Base-by-base conservation (phyloP, 2,888 invertebrate species). In the Drosophila colorata region DNA sequence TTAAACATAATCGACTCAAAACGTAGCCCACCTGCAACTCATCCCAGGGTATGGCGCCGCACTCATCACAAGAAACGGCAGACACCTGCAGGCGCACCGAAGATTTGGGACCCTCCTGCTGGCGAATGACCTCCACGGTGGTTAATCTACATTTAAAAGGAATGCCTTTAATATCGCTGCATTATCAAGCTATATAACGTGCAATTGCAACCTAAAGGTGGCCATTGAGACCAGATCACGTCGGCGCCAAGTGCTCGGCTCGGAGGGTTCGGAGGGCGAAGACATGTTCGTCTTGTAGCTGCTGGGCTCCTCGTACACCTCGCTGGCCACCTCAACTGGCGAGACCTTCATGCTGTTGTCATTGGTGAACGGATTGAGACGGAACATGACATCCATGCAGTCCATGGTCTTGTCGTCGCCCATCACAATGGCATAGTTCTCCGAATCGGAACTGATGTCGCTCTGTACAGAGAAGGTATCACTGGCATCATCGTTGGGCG, bases 41-140 rank as follows among this genome's bases (percentile, higher is more conserved):
- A 90, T 98, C 98, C 96, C 97, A 98, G 0, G 97, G 96, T 90
- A 98, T 97, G 41, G 97, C 95, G 40, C 95, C 94, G 89, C 97
- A 97, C 92, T 98, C 98, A 85, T 97, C 96, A 53, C 95, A 95
- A 28, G 94, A 94, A 6, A 98, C 92, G 74, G 96, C 94, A 8
- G 95, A 94, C 37, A 96, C 94, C 92, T 96, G 95, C 44, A 95
- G 89, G 89, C 95, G 95, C 41, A 96, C 93, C 1, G 94, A 93
- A 1, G 96, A 95, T 35, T 94, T 93, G 72, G 95, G 94, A 1
- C 95, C 96, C 60, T 93, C 92, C 9, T 95, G 95, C 91, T 96
- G 95, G 73, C 96, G 95, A 61, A 96, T 93, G 31, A 96, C 91
- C 92, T 97, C 96, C 6, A 96, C 94, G 74, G 95, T 95, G 31